A percentile compares a stretch with the other conserved stretches of the same genome.
These are phyloP conservation scores for Orientallactaga bullata DNA, from an alignment of 2,113 vertebrate species.

Conservation along the genomic window DNA sequence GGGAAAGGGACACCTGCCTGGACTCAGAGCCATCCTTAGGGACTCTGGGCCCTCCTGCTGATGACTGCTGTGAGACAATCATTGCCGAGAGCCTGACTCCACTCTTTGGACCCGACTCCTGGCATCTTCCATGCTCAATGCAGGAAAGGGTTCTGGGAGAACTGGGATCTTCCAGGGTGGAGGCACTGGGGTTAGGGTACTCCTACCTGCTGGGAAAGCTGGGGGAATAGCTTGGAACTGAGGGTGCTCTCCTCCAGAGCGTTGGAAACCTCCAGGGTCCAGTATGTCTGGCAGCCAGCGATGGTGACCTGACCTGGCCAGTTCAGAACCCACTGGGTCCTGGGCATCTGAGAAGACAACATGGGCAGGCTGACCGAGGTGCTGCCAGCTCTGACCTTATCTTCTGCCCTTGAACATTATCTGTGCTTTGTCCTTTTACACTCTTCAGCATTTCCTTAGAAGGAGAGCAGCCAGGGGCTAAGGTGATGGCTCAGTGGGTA, in stretches of 20 bases:
- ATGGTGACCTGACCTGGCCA: conserved; percentile 98
- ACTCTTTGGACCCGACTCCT: background rate
- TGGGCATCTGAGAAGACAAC: conserved; percentile 82
- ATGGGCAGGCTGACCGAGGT: background rate
- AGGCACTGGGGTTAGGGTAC: background rate
- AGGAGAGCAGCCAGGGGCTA: background rate
- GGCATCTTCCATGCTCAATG: background rate
- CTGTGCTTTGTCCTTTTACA: conserved; percentile 11
- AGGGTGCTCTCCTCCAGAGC: conserved; percentile 91
- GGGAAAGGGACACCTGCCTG: background rate
- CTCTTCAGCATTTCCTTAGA: background rate
- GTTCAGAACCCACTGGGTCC: conserved; percentile 91
- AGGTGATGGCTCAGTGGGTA: too few species aligned
- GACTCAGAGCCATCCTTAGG: background rate
- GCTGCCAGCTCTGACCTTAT: background rate
- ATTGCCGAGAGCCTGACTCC: background rate
- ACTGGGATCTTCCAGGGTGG: background rate
- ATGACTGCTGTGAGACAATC: background rate
- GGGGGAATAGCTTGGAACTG: conserved; percentile 88
- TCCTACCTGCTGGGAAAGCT: conserved; percentile 91
- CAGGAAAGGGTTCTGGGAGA: background rate
- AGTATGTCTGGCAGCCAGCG: conserved; percentile 95
- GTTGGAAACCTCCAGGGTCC: conserved; percentile 93
- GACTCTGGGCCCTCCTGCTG: background rate
- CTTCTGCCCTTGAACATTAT: background rate